phyloP scores from a whole-genome alignment of 2,888 invertebrate species.

The Drosophila infuscata region DNA sequence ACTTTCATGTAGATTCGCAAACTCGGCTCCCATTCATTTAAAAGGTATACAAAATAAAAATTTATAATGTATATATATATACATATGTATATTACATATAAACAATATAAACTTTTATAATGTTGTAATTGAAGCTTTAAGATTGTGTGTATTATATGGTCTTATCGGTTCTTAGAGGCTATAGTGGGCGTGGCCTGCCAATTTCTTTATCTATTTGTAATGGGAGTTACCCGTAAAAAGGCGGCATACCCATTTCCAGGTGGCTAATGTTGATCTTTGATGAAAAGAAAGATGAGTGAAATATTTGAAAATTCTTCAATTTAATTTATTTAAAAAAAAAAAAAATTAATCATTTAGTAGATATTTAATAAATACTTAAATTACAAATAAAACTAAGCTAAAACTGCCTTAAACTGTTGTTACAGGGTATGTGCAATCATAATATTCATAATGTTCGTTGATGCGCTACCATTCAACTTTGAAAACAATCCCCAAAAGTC shows the following conservation, averaged over 20 bases:
- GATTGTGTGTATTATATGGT: background rate
- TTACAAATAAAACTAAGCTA: background rate
- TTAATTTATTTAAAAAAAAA: background rate
- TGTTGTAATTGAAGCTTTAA: background rate
- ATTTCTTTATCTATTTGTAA: background rate
- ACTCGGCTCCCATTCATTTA: background rate
- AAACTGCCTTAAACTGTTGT: background rate
- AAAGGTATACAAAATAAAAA: background rate
- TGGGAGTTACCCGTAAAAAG: background rate
- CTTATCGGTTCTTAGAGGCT: background rate
- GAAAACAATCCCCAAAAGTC: background rate
- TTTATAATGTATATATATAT: background rate
- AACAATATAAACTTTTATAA: background rate
- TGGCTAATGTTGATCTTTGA: background rate
- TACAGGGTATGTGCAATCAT: slow-evolving; percentile 25
- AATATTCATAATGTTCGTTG: slow-evolving; percentile 40
- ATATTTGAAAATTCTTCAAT: background rate
- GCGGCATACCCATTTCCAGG: background rate
- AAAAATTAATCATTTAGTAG: background rate
- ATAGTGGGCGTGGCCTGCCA: background rate
- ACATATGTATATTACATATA: background rate
- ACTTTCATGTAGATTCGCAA: background rate
- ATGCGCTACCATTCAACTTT: slow-evolving; percentile 42
- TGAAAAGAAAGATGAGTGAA: background rate
- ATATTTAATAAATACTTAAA: background rate